Conservation (phyloP, 1,140 invertebrate genomes). For the Aphis gossypii region DNA sequence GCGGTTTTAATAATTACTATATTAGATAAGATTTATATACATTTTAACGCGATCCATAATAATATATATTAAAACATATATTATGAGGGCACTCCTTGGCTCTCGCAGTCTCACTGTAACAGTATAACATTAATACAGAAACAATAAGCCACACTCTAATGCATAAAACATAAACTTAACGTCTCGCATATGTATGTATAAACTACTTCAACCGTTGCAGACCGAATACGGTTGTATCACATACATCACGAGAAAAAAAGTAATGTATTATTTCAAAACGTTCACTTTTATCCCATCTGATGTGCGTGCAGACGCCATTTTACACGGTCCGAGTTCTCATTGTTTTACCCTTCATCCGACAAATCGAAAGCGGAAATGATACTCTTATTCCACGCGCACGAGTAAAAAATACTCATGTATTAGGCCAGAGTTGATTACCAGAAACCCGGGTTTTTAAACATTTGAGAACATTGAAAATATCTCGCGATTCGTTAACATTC, state of each 20-base stretch:
- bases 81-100: not conserved
- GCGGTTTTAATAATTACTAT: not conserved
- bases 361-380: not conserved
- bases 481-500: too few species aligned
- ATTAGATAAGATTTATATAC: slow-evolving; percentile 11
- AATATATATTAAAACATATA: not conserved
- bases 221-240: not conserved
- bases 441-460: too few species aligned
- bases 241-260: not conserved
- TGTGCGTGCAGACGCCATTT: not conserved
- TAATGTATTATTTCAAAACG: slow-evolving; percentile 15
- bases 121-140: not conserved
- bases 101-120: not conserved
- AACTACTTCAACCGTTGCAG: not conserved
- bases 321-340: not conserved
- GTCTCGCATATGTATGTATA: not conserved
- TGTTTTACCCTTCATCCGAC: not conserved
- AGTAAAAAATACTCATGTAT: too few species aligned
- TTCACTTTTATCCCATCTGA: not conserved
- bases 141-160: not conserved
- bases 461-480: too few species aligned
- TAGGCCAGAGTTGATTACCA: too few species aligned
- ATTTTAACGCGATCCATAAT: not conserved
- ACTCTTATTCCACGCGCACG: not conserved
- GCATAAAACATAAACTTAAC: not conserved